Base-by-base conservation (phyloP, 2,113 vertebrate genomes). In the Drymodes brunneopygia region DNA sequence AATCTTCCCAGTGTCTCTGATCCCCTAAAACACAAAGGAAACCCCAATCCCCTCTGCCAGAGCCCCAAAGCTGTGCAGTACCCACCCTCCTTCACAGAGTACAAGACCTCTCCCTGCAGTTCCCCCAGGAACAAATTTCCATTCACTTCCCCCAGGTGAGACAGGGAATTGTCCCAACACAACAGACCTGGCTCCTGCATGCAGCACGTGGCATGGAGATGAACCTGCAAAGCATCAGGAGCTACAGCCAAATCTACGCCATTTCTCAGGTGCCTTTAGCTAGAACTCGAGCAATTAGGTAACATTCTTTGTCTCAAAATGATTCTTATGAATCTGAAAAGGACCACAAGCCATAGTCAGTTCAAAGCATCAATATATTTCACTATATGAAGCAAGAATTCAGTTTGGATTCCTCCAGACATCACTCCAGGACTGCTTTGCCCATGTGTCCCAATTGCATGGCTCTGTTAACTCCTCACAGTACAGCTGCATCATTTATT, bases 301-400 rank as follows among this genome's bases (percentile, higher is more conserved):
- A 78, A 53, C 27, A 67, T 16, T 48, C 14, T 21, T 31, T 64
- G 73, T 60, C 72, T 64, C 27, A 38, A 67, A 81, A 47, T 58
- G 23, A 20, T 64, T 90, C 25, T 15, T 42, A 29, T 17, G 53
- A 40, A 48, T 33, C 16, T 53, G 42, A 40, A 65, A 77, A 64
- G 73, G 29, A 58, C 8, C 6, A 8, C 22, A 14, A 18, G n/a
- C 19, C 33, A 11, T 0, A 11, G 42, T 7, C 0, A 0, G 7
- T 17, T 88, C 3, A 2, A 70, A 81, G 33, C 22, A 27, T 40
- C 15, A 38, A 33, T 8, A 5, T 13, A 57, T 73, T 81, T 88
- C 35, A 90, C 22, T n/a, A 0, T 3, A 33, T 3, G 13, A 67
- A 72, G 15, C 48, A 95, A 82, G 48, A 92, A 65, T 1, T 10